Conservation (phyloP, 2,888 invertebrate genomes). For the Tenthredo mesomela region DNA sequence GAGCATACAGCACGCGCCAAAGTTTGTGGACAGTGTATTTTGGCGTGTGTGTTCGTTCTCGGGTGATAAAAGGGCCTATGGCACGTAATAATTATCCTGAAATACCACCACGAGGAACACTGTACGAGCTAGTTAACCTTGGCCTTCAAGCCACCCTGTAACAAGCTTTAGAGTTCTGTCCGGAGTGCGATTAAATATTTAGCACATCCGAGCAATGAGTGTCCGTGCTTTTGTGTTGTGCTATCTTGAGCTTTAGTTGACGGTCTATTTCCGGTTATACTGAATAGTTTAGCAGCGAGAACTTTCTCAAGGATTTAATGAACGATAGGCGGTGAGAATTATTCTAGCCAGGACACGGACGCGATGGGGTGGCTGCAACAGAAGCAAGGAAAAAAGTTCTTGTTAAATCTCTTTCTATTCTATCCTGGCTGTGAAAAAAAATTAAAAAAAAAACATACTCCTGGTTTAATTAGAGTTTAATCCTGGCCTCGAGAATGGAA, state of each 20-base stretch:
- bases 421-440: neutral
- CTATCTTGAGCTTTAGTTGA: neutral
- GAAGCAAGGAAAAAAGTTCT: neutral
- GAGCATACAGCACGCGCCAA: slow-evolving; percentile 9
- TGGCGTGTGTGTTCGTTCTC: neutral
- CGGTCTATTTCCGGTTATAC: neutral
- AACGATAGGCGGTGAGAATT: neutral
- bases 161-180: neutral
- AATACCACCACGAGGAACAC: neutral
- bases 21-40: neutral
- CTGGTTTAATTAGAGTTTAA: slow-evolving; percentile 48
- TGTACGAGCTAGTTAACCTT: neutral
- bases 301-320: slow-evolving; percentile 13
- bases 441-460: neutral
- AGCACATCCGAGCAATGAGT: slow-evolving; percentile 5
- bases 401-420: slow-evolving; percentile 9
- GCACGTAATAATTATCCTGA: neutral
- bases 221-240: neutral
- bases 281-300: slow-evolving; percentile 31
- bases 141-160: neutral
- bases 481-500: slow-evolving; percentile 26
- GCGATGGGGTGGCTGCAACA: neutral
- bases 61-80: slow-evolving; percentile 13
- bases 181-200: slow-evolving; percentile 27
- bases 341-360: neutral